Evolutionary conservation across 2,888 invertebrate genomes (phyloP), one percentile per base, ranked within the genome.

Genomic region (Amaurobius ferox): DNA sequence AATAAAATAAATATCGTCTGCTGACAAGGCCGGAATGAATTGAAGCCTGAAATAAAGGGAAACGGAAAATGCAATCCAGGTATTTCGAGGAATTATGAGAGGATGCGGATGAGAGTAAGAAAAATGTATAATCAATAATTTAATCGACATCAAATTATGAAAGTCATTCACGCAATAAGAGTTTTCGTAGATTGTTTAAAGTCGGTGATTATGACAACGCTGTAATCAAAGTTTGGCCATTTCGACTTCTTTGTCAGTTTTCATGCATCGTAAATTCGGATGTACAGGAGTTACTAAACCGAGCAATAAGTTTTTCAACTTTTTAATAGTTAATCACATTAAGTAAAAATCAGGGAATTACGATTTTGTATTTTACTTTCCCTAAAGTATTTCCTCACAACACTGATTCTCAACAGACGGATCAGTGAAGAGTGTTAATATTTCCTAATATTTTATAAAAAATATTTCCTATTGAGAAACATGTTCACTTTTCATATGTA

Each of bases 101-200:
- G 9, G 35, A 35, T 5, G 9, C 5, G 9, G 35, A 9, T 5
- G 9, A 5, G 35, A 35, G 35, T 3, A 55, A 55, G 55, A 23
- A 55, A 23, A 16, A 16, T 2, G 2, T 16, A 44, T 2, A 44
- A 11, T 6, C 55, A 5, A 55, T 55, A 55, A 55, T 23, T 55
- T 55, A 55, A 55, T 55, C 55, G 55, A 55, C 23, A 55, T 55
- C 55, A 11, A 23, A 55, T 55, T 55, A 55, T 55, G 11, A 55
- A 55, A 55, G 19, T 55, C 55, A 6, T 55, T 55, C 23, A 55
- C 19, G 55, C 55, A 55, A 55, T 55, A 55, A 55, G 55, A 16
- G 2, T 55, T 23, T 55, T 55, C 5, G 19, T 23, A 55, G 23
- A 23, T 55, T 55, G 23, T 55, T 55, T 55, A 5, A 55, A 55